Conservation (phyloP, 1,140 invertebrate species). For the Aphidius ervi region DNA sequence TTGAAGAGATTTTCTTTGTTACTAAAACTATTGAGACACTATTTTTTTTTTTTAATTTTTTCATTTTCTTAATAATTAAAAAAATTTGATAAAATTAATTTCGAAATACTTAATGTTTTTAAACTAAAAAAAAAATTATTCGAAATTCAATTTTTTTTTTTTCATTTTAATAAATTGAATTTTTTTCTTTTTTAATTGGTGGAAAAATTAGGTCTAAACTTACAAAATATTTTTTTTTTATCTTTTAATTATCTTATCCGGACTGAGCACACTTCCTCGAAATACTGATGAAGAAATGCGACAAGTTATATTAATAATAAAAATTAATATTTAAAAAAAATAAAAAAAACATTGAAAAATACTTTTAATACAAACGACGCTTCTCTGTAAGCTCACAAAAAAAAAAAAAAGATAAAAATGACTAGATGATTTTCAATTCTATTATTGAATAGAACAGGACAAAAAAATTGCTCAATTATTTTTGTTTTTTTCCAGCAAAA, state of each 20-base stretch:
- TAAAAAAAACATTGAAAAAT: not conserved
- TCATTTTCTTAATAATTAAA: not conserved
- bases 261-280: constrained; percentile 1
- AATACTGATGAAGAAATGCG: constrained; percentile 6
- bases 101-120: not conserved
- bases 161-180: too few species aligned
- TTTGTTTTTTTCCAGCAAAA: too few species aligned
- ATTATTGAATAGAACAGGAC: not conserved
- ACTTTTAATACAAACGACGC: not conserved
- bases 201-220: constrained; percentile 4
- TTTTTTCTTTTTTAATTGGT: not conserved
- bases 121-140: constrained; percentile 7
- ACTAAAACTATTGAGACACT: not conserved
- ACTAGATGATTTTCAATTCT: constrained; percentile 2
- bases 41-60: constrained; percentile 2
- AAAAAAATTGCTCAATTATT: too few species aligned
- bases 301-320: not conserved
- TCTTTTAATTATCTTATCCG: constrained; percentile 8
- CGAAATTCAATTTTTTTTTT: not conserved
- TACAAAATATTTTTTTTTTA: constrained; percentile 7
- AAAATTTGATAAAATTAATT: not conserved
- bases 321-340: constrained; percentile 1
- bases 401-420: constrained; percentile 8
- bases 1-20: too few species aligned
- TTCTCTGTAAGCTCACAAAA: not conserved